These are phyloP conservation scores for Rhinichthys osculus DNA, from an alignment of 2,797 vertebrate genomes.

Conservation along the genomic window DNA sequence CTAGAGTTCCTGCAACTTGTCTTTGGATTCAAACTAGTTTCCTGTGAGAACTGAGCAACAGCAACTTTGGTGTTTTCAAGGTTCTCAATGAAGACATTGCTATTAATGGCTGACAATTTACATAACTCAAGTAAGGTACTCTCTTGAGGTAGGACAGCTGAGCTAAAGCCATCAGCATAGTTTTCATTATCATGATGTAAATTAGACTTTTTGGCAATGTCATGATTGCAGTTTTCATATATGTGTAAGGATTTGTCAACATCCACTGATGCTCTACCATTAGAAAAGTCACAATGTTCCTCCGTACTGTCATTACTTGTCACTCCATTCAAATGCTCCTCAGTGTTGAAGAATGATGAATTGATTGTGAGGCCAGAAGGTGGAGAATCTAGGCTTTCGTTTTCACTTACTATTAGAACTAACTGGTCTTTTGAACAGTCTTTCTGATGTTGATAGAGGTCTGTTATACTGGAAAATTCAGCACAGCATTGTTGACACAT, in stretches of 20 bases:
- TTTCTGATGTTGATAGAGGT: conserved; percentile 97
- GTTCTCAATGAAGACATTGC: conserved; percentile 98
- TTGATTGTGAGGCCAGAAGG: conserved; percentile 87
- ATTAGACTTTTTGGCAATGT: conserved; percentile 29
- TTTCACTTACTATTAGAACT: conserved; percentile 97
- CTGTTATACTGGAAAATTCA: conserved; percentile 95
- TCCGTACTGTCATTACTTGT: conserved; percentile 87
- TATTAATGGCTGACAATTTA: conserved; percentile 95
- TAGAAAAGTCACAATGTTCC: conserved; percentile 87
- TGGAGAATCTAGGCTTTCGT: conserved; percentile 83
- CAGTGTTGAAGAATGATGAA: conserved; percentile 86
- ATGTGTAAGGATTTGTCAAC: conserved; percentile 88
- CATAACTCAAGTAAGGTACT: conserved; percentile 91
- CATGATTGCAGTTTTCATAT: conserved; percentile 66
- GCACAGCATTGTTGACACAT: conserved; percentile 98
- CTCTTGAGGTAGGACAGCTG: conserved; percentile 93
- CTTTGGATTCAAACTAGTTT: conserved; percentile 75
- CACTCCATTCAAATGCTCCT: conserved; percentile 89
- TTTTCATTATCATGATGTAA: conserved; percentile 45
- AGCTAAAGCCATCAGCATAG: conserved; percentile 83
- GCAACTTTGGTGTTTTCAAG: conserved; percentile 98
- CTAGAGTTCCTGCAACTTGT: conserved; percentile 17
- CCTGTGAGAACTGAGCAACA: conserved; percentile 97
- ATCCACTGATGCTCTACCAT: conserved; percentile 81
- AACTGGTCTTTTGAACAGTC: conserved; percentile 98